phyloP scores from a whole-genome alignment of 2,113 vertebrate genomes.

The Empidonax alnorum region DNA sequence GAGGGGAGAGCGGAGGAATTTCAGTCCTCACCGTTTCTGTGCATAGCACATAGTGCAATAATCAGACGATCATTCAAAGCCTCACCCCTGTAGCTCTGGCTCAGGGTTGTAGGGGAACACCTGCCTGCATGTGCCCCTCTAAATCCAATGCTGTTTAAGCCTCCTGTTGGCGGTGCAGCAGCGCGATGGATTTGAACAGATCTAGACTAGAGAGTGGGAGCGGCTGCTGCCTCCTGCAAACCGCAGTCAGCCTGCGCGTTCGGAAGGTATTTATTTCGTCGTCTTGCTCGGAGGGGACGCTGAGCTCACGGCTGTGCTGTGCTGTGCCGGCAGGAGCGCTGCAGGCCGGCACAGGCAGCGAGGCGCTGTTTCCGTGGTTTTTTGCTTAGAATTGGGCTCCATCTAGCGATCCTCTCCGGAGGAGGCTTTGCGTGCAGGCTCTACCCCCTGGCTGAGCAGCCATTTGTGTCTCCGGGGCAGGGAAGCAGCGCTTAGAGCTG shows the following conservation, averaged over 20 bases:
- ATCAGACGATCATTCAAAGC: rapidly evolving
- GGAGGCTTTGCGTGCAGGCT: neutral
- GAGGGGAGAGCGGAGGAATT: neutral
- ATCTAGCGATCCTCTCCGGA: neutral
- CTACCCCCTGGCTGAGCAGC: neutral
- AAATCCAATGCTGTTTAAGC: neutral
- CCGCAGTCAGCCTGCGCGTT: neutral
- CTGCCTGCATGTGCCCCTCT: neutral
- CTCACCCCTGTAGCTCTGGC: neutral
- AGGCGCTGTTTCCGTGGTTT: neutral
- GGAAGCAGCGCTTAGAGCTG: rapidly evolving
- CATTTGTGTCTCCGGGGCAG: neutral
- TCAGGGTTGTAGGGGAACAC: neutral
- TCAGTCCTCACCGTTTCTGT: rapidly evolving
- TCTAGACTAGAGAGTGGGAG: neutral
- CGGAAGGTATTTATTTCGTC: neutral
- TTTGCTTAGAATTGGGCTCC: neutral
- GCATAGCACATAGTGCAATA: neutral
- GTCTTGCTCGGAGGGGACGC: neutral
- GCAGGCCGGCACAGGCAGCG: neutral
- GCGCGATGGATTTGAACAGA: neutral
- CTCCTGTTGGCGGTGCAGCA: neutral
- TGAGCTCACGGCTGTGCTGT: neutral
- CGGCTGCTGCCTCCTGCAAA: neutral
- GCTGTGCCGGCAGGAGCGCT: neutral